These are phyloP conservation scores for Monochamus saltuarius DNA, from an alignment of 1,140 invertebrate genomes.

Conservation along the genomic window DNA sequence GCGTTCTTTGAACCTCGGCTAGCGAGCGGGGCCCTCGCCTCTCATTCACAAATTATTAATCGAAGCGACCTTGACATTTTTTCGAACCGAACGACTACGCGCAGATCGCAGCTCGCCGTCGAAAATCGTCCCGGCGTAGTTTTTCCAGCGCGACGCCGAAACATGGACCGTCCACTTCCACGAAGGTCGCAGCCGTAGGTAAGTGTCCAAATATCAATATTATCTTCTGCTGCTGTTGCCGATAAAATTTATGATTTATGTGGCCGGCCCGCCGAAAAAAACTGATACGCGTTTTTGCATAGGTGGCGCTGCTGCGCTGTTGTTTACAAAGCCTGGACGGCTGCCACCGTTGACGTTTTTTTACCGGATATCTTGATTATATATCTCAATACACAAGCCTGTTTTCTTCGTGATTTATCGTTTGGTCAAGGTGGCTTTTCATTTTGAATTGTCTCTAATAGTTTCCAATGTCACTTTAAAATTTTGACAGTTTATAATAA, in stretches of 20 bases:
- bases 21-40: constrained; percentile 27
- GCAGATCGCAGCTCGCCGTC: constrained; percentile 2
- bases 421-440: no score
- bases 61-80: constrained; percentile 50
- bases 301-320: no score
- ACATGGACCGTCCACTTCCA: not conserved
- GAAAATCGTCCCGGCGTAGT: no score
- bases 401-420: no score
- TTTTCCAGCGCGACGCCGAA: constrained; percentile 3
- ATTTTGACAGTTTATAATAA: no score
- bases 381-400: no score
- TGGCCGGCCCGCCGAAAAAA: constrained; percentile 32
- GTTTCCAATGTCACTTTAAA: no score
- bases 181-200: constrained; percentile 28
- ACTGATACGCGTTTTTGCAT: constrained; percentile 32
- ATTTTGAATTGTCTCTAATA: no score
- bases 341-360: no score
- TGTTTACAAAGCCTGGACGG: no score
- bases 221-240: constrained; percentile 41
- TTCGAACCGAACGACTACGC: constrained; percentile 19
- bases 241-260: constrained; percentile 43
- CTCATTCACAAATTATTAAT: constrained; percentile 50
- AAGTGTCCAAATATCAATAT: constrained; percentile 42
- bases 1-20: constrained; percentile 37
- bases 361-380: no score